Base-by-base conservation (phyloP, 2,888 invertebrate genomes). In the Colletes collaris region DNA sequence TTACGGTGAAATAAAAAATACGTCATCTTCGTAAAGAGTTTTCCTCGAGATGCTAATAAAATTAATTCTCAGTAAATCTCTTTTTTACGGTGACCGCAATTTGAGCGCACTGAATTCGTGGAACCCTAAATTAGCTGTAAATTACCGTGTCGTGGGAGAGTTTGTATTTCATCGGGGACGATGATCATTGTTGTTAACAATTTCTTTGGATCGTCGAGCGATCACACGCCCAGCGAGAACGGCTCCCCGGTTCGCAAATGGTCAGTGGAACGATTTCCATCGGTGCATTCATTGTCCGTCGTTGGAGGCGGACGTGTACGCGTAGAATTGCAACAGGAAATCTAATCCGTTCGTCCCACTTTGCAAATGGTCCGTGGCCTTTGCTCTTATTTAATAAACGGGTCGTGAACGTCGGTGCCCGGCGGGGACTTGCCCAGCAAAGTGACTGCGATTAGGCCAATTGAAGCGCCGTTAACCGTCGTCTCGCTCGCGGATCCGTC, bases 331-430 rank as follows among this genome's bases (percentile, higher is more conserved):
- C 69, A 80, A 76, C 77, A 84, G 79, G 82, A 75, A 80, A 84
- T 84, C 80, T 77, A 84, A 86, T 86, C 82, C 82, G 72, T 66
- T 79, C 70, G 86, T 81, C 68, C 83, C 80, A 83, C 71, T 86
- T 86, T 64, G 66, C 81, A 73, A 82, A 82, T 76, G 80, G 77
- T 82, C 78, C 84, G 86, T 79, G 82, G 82, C 84, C 86, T 86
- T 76, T 81, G 87, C 80, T 82, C 81, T 87, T 80, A 81, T 85
- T 87, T 75, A 83, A 85, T 82, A 83, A 83, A 83, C 79, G 85
- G 80, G 77, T 82, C 76, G 81, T 72, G 77, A 75, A 71, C 79
- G 82, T 69, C 79, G 81, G 67, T 71, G 76, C 70, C 71, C 81
- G 74, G 67, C 73, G 37, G 75, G 68, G 71, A 68, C 68, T 79